phyloP scores from a whole-genome alignment of 2,797 vertebrate species.

The Scleropages formosus region DNA sequence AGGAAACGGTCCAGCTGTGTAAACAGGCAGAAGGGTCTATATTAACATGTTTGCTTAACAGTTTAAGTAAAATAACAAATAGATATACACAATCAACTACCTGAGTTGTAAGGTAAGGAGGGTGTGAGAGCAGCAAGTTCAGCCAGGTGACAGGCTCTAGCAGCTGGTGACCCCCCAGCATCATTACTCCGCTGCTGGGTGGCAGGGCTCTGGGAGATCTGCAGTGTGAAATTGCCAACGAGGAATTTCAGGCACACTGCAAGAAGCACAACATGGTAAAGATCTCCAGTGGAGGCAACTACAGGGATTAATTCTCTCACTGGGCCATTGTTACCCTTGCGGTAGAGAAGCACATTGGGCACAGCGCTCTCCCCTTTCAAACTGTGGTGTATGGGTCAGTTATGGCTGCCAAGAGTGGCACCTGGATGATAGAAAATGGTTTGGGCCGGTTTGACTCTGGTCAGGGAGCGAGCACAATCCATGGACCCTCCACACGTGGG shows the following conservation, averaged over 20 bases:
- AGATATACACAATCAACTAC: neutral
- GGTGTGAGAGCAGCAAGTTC: too few species aligned
- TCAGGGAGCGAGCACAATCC: neutral
- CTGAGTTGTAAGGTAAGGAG: neutral
- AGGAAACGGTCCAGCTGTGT: too few species aligned
- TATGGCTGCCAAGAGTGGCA: too few species aligned
- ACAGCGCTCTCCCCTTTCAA: too few species aligned
- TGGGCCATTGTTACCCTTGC: neutral
- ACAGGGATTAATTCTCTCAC: neutral
- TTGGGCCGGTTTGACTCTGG: too few species aligned
- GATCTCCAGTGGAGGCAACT: neutral
- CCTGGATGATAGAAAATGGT: too few species aligned
- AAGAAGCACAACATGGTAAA: neutral
- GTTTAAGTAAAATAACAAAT: too few species aligned
- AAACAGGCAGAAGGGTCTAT: too few species aligned
- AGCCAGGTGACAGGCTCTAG: neutral
- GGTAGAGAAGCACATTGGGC: too few species aligned
- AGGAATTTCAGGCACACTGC: constrained; percentile 1
- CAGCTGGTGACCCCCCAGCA: neutral
- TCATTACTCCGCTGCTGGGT: neutral
- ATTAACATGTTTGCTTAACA: too few species aligned
- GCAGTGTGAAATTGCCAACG: neutral
- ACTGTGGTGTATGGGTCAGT: too few species aligned
- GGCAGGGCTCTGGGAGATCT: neutral
- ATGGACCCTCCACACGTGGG: neutral